phyloP scores from a whole-genome alignment of 2,888 invertebrate genomes.

The Drosophila austrosaltans region DNA sequence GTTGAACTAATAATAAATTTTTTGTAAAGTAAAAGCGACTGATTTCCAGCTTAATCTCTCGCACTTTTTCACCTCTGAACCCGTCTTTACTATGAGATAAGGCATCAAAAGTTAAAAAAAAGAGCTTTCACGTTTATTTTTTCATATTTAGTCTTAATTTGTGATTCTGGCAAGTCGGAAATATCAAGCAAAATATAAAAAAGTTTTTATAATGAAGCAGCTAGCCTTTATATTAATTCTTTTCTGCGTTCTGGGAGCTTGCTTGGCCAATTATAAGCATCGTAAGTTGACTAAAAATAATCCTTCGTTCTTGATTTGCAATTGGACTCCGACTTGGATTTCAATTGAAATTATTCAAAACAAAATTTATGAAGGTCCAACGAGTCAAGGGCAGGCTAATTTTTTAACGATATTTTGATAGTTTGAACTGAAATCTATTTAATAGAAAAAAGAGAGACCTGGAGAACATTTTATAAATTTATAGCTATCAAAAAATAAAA shows the following conservation, averaged over 20 bases:
- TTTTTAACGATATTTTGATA: no score
- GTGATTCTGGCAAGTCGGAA: background rate
- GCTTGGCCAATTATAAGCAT: background rate
- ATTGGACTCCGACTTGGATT: no score
- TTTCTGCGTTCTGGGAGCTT: background rate
- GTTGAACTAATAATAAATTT: background rate
- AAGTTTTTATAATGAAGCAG: background rate
- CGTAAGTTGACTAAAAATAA: background rate
- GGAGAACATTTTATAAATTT: no score
- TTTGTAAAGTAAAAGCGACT: background rate
- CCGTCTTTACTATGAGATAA: background rate
- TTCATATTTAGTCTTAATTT: conserved; percentile 21
- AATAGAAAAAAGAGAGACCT: no score
- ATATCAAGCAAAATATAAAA: conserved; percentile 43
- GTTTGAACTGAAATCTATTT: no score
- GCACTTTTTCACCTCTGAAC: background rate
- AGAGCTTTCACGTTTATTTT: background rate
- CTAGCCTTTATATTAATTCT: background rate
- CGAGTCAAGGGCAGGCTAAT: no score
- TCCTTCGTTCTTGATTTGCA: background rate
- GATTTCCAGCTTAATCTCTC: background rate
- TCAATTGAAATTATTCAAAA: no score
- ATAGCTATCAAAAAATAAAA: background rate
- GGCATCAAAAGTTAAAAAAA: background rate
- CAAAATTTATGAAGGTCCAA: no score